These are phyloP conservation scores for Myiagra hebetior DNA, from an alignment of 2,113 vertebrate genomes.

Conservation along the genomic window DNA sequence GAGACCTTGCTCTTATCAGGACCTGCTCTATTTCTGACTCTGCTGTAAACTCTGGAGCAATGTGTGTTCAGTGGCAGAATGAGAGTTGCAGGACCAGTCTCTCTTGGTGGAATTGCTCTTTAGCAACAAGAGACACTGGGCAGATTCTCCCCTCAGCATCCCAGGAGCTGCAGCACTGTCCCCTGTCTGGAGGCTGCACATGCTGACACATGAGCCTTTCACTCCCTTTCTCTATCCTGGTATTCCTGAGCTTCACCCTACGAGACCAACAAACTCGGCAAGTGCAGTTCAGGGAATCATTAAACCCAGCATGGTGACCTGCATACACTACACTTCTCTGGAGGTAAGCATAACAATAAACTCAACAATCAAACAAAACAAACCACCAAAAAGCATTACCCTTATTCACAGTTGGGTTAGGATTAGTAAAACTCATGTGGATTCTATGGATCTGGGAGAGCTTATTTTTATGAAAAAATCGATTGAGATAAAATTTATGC, in stretches of 20 bases:
- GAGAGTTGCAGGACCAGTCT: neutral
- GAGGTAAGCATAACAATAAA: neutral
- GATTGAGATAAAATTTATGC: neutral
- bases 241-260: neutral
- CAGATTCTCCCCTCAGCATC: neutral
- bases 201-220: neutral
- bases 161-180: neutral
- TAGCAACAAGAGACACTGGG: neutral
- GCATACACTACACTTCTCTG: neutral
- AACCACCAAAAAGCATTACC: neutral
- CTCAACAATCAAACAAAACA: neutral
- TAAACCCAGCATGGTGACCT: neutral
- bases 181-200: neutral
- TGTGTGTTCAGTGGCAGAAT: accelerated
- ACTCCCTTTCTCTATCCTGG: too few species aligned
- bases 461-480: neutral
- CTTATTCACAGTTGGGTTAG: neutral
- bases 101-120: neutral
- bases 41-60: neutral
- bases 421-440: neutral
- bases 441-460: neutral
- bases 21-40: neutral
- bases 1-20: neutral
- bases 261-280: neutral
- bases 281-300: neutral